Percentiles rank a stretch among this genome's conserved stretches.
Conservation (phyloP, 1,140 invertebrate species). For the Drosophila kepulauana region DNA sequence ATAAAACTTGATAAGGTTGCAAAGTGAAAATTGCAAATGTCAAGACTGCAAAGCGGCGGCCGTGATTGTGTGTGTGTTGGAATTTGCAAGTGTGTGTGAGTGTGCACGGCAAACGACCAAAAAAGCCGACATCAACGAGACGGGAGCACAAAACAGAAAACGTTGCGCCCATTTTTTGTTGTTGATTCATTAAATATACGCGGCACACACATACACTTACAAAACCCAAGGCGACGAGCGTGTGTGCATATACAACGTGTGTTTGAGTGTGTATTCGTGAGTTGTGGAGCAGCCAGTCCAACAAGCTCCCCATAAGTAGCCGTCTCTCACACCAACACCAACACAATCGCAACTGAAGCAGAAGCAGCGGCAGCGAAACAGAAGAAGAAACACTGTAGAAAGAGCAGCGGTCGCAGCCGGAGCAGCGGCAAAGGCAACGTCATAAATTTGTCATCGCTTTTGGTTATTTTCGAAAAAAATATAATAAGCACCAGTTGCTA, state of each 20-base stretch:
- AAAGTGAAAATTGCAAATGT: slow-evolving; percentile 36
- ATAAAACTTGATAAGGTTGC: background rate
- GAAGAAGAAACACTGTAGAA: slow-evolving; percentile 17
- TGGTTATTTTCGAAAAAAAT: slow-evolving; percentile 19
- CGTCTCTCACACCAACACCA: slow-evolving; percentile 59
- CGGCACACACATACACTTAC: slow-evolving; percentile 30
- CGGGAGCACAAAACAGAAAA: slow-evolving; percentile 44
- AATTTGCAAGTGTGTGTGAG: slow-evolving; percentile 64
- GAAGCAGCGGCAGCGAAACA: slow-evolving; percentile 62
- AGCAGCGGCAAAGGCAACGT: slow-evolving; percentile 77
- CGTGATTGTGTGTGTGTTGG: slow-evolving; percentile 56
- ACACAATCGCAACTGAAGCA: slow-evolving; percentile 33
- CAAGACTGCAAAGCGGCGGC: slow-evolving; percentile 21
- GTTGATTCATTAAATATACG: slow-evolving; percentile 81
- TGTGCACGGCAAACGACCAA: slow-evolving; percentile 50
- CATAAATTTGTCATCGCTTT: slow-evolving; percentile 76
- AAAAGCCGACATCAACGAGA: slow-evolving; percentile 75
- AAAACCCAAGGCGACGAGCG: slow-evolving; percentile 33
- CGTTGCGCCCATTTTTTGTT: slow-evolving; percentile 80
- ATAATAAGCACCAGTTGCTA: slow-evolving; percentile 14
- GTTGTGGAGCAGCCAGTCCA: slow-evolving; percentile 70
- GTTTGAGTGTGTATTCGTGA: slow-evolving; percentile 54
- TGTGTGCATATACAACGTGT: slow-evolving; percentile 8
- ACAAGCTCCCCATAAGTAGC: slow-evolving; percentile 51
- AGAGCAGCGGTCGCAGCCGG: slow-evolving; percentile 54